Base-by-base conservation (phyloP, 2,797 vertebrate species). In the Acrossocheilus wenchowensis region DNA sequence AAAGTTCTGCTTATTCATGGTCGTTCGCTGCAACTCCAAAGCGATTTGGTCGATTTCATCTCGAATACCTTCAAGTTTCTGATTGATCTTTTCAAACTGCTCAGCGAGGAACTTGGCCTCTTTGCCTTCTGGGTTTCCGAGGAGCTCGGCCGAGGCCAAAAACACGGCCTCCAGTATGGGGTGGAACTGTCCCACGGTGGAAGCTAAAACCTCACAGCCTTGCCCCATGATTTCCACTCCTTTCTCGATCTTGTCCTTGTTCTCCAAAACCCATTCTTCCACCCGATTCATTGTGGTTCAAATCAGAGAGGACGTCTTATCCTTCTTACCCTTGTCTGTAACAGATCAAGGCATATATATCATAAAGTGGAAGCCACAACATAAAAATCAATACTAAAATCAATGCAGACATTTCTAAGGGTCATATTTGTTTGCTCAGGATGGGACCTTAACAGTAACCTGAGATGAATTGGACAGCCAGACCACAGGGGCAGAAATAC, bases 181-280 rank as follows among this genome's bases (percentile, higher is more conserved):
- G 89, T 96, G 94, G 4, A 96, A 92, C 90, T 96, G 94, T 77
- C 96, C 96, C 81, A 96, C 95, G 0, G 95, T 96, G 92, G 94
- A 88, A 2, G 96, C 96, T 5, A 96, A 93, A 85, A 96, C 92
- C 91, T 95, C 95, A 0, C 95, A 94, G 30, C 94, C 92, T 73
- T 96, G 94, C 11, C 95, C 95, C 92, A 96, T 95, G 89, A 96
- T 95, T 91, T 94, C 95, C 92, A 96, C 94, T 17, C 95, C 95
- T 90, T 95, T 96, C 91, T 96, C 95, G 2, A 96, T 93, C 91
- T 95, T 95, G 89, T 93, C 93, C 91, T 91, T 93, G 95, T 96
- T 96, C 85, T 94, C 86, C 78, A 95, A 66, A 54, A 96, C 88
- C 95, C 96, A 96, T 81, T 96, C 94, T 86, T 94, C 94, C 78